These are phyloP conservation scores for Hirtodrosophila duncani DNA, from an alignment of 2,888 invertebrate species.

Conservation along the genomic window DNA sequence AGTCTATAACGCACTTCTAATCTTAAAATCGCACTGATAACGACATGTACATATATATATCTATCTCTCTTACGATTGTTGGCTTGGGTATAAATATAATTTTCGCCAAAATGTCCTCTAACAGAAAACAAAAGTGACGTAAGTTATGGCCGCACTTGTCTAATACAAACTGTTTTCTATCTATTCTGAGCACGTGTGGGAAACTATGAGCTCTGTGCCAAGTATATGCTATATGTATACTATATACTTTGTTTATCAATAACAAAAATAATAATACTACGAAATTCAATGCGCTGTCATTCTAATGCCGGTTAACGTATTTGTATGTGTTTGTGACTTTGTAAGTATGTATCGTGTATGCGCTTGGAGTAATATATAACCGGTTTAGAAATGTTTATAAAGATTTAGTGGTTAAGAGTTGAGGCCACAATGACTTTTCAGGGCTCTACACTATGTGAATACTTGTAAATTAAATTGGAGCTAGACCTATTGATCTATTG, in stretches of 20 bases:
- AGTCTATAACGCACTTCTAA: too few relatives aligned
- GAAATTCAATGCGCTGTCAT: slow-evolving; percentile 10
- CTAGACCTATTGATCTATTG: too few relatives aligned
- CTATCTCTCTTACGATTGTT: too few relatives aligned
- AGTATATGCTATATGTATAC: not conserved
- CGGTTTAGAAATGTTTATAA: slow-evolving; percentile 54
- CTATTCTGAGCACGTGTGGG: too few relatives aligned
- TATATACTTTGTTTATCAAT: slow-evolving; percentile 44
- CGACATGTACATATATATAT: not conserved
- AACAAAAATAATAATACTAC: slow-evolving; percentile 28
- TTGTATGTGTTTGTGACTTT: not conserved
- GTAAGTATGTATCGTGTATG: slow-evolving; percentile 18
- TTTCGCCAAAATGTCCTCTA: too few relatives aligned
- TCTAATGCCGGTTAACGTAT: slow-evolving; percentile 43
- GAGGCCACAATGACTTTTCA: slow-evolving; percentile 1
- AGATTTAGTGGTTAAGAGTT: slow-evolving; percentile 10
- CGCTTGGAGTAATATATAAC: slow-evolving; percentile 37
- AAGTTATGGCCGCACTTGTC: too few relatives aligned
- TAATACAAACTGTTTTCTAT: too few relatives aligned
- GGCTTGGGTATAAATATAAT: too few relatives aligned
- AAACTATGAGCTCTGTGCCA: too few relatives aligned
- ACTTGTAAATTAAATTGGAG: not conserved
- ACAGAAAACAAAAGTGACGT: too few relatives aligned
- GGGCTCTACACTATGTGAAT: not conserved
- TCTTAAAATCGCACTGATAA: not conserved